Evolutionary conservation across 2,888 invertebrate genomes (phyloP).

Genomic region (Pammene fasciana): DNA sequence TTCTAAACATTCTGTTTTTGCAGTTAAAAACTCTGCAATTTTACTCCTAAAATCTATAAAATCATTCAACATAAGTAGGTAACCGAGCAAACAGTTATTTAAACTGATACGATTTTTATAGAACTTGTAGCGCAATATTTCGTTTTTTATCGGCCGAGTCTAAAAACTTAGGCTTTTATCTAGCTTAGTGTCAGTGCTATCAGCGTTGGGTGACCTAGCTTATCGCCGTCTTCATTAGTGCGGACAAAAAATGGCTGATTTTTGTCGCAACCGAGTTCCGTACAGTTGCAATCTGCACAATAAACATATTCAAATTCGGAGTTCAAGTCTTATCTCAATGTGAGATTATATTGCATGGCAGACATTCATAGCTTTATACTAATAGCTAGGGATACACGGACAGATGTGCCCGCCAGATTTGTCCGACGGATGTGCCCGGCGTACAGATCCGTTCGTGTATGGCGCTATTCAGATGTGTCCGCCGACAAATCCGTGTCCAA

Average conservation of each 20-base stretch:
- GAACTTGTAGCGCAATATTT: conserved; percentile 46
- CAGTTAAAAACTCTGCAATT: neutral
- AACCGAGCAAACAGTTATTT: conserved; percentile 4
- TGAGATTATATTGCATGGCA: too few species aligned
- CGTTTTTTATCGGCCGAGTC: conserved; percentile 51
- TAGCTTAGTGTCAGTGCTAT: conserved; percentile 57
- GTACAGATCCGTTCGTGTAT: too few species aligned
- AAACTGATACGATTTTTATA: conserved; percentile 31
- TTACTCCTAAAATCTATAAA: neutral
- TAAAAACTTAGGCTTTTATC: conserved; percentile 66
- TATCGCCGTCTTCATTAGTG: conserved; percentile 43
- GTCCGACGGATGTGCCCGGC: too few species aligned
- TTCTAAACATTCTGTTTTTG: neutral
- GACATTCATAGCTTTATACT: too few species aligned
- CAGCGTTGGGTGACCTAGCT: conserved; percentile 51
- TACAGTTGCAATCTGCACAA: neutral
- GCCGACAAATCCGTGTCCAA: too few species aligned
- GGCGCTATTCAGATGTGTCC: too few species aligned
- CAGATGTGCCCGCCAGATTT: too few species aligned
- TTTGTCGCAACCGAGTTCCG: conserved; percentile 4
- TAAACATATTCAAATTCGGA: neutral
- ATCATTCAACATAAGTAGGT: neutral
- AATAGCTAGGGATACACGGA: too few species aligned
- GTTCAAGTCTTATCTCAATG: too few species aligned
- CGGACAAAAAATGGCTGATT: conserved; percentile 16